Conservation (phyloP, 2,113 vertebrate species). For the Nasalis larvatus region DNA sequence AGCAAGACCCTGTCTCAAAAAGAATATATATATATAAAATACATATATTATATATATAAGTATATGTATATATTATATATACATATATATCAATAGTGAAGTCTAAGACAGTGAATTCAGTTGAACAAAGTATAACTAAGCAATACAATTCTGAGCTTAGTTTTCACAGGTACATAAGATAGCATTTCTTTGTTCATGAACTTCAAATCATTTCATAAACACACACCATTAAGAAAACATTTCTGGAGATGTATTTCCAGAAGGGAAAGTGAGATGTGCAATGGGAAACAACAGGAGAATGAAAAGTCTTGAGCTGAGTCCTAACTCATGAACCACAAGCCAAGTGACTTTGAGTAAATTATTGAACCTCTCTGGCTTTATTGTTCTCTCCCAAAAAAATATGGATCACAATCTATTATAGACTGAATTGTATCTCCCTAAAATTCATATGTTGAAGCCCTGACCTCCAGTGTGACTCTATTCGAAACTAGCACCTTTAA, state of each 20-base stretch:
- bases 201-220: background rate
- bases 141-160: background rate
- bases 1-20: too few species aligned
- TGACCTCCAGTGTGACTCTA: background rate
- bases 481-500: background rate
- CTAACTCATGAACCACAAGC: background rate
- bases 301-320: background rate
- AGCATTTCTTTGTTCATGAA: background rate
- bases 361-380: background rate
- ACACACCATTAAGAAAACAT: background rate
- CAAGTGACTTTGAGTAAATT: background rate
- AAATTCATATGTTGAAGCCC: background rate
- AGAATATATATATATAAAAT: too few species aligned
- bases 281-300: background rate
- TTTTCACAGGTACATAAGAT: background rate
- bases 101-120: background rate
- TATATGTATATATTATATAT: too few species aligned
- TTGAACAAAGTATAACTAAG: background rate
- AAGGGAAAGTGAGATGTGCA: background rate
- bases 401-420: background rate
- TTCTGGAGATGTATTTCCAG: constrained; percentile 19
- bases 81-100: background rate
- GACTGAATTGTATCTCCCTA: background rate
- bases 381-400: background rate
- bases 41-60: too few species aligned